phyloP scores from a whole-genome alignment of 2,113 vertebrate species.

The Pterocles gutturalis region DNA sequence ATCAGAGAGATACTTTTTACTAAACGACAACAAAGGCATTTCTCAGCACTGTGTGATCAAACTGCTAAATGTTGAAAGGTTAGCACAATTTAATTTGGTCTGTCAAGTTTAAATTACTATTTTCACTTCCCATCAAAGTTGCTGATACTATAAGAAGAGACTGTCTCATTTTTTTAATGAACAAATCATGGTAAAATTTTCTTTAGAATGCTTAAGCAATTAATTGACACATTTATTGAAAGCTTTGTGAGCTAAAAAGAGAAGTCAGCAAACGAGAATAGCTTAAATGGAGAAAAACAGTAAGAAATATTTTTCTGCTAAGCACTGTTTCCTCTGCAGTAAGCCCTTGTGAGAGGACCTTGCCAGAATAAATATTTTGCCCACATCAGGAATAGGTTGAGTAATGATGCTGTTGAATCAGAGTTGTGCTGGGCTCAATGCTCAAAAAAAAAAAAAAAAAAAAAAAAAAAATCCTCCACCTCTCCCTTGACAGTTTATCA shows the following conservation, averaged over 20 bases:
- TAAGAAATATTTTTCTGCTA: constrained; percentile 35
- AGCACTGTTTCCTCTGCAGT: constrained; percentile 18
- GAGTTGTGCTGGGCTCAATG: background rate
- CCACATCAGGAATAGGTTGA: constrained; percentile 8
- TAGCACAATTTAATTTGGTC: background rate
- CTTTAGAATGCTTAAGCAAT: constrained; percentile 2
- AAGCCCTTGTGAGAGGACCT: background rate
- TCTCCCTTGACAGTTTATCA: background rate
- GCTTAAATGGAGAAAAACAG: background rate
- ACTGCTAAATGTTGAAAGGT: background rate
- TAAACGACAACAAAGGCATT: background rate
- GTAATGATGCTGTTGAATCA: constrained; percentile 22
- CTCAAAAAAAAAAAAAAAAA: background rate
- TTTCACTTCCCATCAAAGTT: background rate
- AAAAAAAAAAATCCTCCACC: background rate
- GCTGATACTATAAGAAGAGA: background rate
- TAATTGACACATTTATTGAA: constrained; percentile 4
- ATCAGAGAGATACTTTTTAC: background rate
- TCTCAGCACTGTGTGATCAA: background rate
- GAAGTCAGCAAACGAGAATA: background rate
- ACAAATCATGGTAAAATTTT: background rate
- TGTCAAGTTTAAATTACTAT: background rate
- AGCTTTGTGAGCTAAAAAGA: background rate
- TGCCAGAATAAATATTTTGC: constrained; percentile 54
- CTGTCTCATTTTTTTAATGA: background rate